Conservation (phyloP, 1,140 invertebrate genomes). For the Drosophila sp. region DNA sequence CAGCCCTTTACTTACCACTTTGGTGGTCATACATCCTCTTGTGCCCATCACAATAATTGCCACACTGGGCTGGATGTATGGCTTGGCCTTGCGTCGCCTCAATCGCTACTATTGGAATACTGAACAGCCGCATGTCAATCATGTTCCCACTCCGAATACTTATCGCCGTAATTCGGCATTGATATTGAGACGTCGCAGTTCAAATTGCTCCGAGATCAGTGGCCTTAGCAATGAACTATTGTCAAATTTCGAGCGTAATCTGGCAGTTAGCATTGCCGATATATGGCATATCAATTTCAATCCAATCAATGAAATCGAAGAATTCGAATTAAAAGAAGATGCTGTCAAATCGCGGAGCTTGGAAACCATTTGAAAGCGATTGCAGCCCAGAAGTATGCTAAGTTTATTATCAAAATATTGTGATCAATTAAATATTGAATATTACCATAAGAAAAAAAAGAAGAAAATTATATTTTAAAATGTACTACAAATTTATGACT, state of each 20-base stretch:
- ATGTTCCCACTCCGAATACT: slow-evolving; percentile 71
- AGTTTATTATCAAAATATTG: not conserved
- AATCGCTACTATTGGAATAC: slow-evolving; percentile 76
- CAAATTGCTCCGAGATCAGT: slow-evolving; percentile 58
- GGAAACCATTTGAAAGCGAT: slow-evolving; percentile 50
- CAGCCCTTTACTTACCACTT: slow-evolving; percentile 57
- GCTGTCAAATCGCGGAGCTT: slow-evolving; percentile 42
- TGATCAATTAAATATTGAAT: not conserved
- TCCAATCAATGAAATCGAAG: slow-evolving; percentile 51
- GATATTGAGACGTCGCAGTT: slow-evolving; percentile 53
- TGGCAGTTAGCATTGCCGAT: slow-evolving; percentile 72
- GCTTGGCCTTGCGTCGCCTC: slow-evolving; percentile 57
- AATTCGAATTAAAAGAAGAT: slow-evolving; percentile 21
- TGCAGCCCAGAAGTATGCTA: slow-evolving; percentile 49
- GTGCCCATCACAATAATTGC: slow-evolving; percentile 70
- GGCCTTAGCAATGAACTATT: slow-evolving; percentile 54
- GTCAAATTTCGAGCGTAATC: slow-evolving; percentile 52
- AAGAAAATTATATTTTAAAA: not conserved
- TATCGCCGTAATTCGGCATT: slow-evolving; percentile 67
- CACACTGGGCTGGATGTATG: slow-evolving; percentile 64
- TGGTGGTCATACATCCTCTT: slow-evolving; percentile 66
- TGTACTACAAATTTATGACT: not conserved
- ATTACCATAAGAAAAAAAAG: not conserved
- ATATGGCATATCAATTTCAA: slow-evolving; percentile 70
- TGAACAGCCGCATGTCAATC: slow-evolving; percentile 57